A percentile compares a stretch with the other conserved stretches of the same genome.
phyloP scores from a whole-genome alignment of 2,113 vertebrate genomes.

The Ameiurus melas region DNA sequence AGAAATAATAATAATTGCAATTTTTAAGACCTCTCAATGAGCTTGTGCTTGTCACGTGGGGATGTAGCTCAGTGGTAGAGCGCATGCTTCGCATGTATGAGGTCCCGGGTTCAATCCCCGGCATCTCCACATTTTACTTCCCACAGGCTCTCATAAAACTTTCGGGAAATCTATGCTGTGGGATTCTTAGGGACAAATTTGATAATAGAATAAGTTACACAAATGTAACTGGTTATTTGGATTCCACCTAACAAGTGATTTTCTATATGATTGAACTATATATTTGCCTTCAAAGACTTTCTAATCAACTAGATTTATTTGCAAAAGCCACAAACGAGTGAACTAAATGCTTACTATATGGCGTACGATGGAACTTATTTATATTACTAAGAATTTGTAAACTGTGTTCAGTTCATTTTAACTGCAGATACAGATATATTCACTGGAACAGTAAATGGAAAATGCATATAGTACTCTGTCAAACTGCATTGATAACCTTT shows the following conservation, averaged over 20 bases:
- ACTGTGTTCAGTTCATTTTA: neutral
- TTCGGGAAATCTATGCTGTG: too few relatives aligned
- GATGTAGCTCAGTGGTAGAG: constrained; percentile 70
- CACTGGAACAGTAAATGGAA: neutral
- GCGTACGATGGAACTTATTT: too few relatives aligned
- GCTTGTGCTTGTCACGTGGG: neutral
- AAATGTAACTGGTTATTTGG: neutral
- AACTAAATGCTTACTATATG: too few relatives aligned
- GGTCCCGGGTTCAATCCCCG: constrained; percentile 66
- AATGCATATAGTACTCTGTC: neutral
- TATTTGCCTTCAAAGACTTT: neutral
- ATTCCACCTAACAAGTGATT: neutral
- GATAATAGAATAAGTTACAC: neutral
- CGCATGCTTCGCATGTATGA: constrained; percentile 68
- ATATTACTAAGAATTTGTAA: neutral
- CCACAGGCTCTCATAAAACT: too few relatives aligned
- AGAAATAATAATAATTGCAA: too few relatives aligned
- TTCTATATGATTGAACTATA: neutral
- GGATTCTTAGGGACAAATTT: neutral
- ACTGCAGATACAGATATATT: neutral
- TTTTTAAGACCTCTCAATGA: accelerated
- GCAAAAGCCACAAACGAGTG: neutral
- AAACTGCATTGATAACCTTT: neutral
- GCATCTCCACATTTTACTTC: constrained; percentile 55
- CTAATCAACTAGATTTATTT: neutral